These are phyloP conservation scores for Tetropium fuscum DNA, from an alignment of 2,888 invertebrate genomes.

Conservation along the genomic window DNA sequence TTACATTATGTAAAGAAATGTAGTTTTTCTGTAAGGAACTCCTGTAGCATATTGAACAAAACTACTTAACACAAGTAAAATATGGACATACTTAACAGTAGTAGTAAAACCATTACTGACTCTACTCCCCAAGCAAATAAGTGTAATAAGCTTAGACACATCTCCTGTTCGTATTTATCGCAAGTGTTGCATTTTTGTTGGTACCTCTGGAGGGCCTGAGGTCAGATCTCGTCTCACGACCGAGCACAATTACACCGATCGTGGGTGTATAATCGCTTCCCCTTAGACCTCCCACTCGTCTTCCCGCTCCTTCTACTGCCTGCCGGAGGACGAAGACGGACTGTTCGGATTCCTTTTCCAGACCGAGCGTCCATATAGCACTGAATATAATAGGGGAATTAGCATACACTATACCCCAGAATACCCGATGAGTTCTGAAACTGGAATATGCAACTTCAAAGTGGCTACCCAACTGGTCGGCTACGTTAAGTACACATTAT, in stretches of 20 bases:
- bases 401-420: conserved; percentile 62
- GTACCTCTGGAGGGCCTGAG: conserved; percentile 62
- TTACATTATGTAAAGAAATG: too few species aligned
- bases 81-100: too few species aligned
- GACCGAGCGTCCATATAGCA: conserved; percentile 62
- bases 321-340: conserved; percentile 38
- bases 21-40: too few species aligned
- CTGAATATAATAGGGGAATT: conserved; percentile 67
- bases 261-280: conserved; percentile 67
- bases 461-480: conserved; percentile 45
- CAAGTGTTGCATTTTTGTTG: conserved; percentile 52
- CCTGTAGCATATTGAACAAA: too few species aligned
- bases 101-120: too few species aligned
- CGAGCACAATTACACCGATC: conserved; percentile 64
- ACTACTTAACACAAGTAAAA: too few species aligned
- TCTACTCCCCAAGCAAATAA: conserved; percentile 2
- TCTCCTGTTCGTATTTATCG: conserved; percentile 30
- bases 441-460: conserved; percentile 23
- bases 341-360: conserved; percentile 33
- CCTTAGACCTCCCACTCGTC: conserved; percentile 52
- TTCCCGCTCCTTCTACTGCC: conserved; percentile 48
- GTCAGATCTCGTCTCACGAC: conserved; percentile 65
- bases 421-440: conserved; percentile 37
- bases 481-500: conserved; percentile 65
- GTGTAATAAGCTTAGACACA: conserved; percentile 23